Base-by-base conservation (phyloP, 2,113 vertebrate genomes). In the Andinoacara biseriatus region DNA sequence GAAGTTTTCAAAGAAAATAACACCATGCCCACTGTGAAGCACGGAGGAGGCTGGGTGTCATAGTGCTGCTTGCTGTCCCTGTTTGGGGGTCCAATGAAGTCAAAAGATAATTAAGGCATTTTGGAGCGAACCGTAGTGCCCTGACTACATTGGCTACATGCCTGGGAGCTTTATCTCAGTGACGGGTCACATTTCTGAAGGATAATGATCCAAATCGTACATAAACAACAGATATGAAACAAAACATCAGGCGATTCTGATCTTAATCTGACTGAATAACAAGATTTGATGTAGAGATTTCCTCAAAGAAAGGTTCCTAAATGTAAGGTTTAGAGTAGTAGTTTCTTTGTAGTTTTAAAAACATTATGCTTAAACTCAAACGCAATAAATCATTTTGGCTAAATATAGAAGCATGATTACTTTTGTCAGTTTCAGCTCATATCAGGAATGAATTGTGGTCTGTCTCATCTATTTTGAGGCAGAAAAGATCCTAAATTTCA, bases 241-340 rank as follows among this genome's bases (percentile, higher is more conserved):
- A 52, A 52, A 72, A 52, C 43, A 72, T 52, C 24, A 72, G 43
- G 24, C 20, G 24, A 22, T 40, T 49, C 5, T n/a, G 76, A 52
- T 77, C 58, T 61, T 52, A 33, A 78, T 78, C 40, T 18, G 35
- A 54, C 15, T 78, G 43, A 52, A 76, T 43, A 76, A 26, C 18
- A n/a, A n/a, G n/a, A n/a, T n/a, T n/a, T n/a, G n/a, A n/a, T n/a
- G n/a, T n/a, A n/a, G n/a, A n/a, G n/a, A n/a, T n/a, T n/a, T n/a
- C n/a, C n/a, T n/a, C n/a, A n/a, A n/a, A n/a, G n/a, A n/a, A n/a
- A n/a, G n/a, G n/a, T n/a, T n/a, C n/a, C n/a, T n/a, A n/a, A n/a
- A n/a, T n/a, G n/a, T n/a, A n/a, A n/a, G n/a, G n/a, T 26, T 46
- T 46, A 26, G 15, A 26, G 9, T 13, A 29, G 17, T 49, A 67